Evolutionary conservation across 1,140 invertebrate genomes (phyloP), one percentile per base, ranked within the genome.

Genomic region (Eriosoma lanigerum): DNA sequence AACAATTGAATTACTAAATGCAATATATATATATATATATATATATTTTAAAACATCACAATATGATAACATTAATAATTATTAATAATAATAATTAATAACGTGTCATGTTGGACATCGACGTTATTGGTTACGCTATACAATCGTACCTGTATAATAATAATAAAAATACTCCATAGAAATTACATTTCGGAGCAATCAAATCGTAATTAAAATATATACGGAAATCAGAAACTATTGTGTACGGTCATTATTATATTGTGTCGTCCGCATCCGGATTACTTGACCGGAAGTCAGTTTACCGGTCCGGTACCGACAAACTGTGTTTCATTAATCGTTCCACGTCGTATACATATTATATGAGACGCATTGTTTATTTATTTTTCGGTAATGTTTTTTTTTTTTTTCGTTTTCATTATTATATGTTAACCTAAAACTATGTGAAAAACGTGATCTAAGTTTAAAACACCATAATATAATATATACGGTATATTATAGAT

Each of bases 381-480:
- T 24, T 24, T 68, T 68, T 66, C 12, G 38, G 62, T 64, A 38
- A 64, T 64, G 62, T 21, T 38, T 64, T 64, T 38, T n/a, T n/a
- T n/a, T n/a, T n/a, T n/a, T n/a, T n/a, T n/a, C n/a, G n/a, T n/a
- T n/a, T 38, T 68, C 13, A 68, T 56, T 56, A 21, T 21, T 21
- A 24, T 46, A 46, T 68, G 32, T 21, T 68, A 21, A 68, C n/a
- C 32, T 21, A 44, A 68, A 46, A 24, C 38, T 15, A 62, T 32
- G 19, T 17, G 32, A 3, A 17, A 68, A 44, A 46, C 62, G 19
- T 64, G 32, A 26, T n/a, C 29, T 9, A n/a, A 15, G 19, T 64
- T 64, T 64, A n/a, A n/a, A n/a, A n/a, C n/a, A n/a, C n/a, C n/a
- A n/a, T 64, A 64, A 60, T 60, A 15, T 17, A 60, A 60, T 64